Evolutionary conservation across 35 echinoderm and acorn worm species (phyloP), one percentile per base, ranked within the genome.

Genomic region (Heliocidaris erythrogramma): DNA sequence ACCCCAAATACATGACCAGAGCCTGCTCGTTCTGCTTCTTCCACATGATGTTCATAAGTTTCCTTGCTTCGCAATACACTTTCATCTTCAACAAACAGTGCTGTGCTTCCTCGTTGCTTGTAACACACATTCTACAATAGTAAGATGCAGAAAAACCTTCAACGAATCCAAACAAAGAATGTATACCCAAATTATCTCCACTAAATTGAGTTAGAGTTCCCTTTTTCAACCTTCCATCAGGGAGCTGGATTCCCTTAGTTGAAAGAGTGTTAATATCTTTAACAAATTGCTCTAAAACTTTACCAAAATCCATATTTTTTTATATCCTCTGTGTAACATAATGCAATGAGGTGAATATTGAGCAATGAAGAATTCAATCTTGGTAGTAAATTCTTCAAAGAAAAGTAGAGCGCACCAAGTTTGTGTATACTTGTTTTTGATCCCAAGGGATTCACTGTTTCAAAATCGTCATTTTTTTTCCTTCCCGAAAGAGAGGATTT

Each of bases 121-220:
- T 69, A 16, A 21, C 13, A 69, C 94, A 97, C 32, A 69, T 65
- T 61, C 94, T 86, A 50, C 96, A 97, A 49, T 27, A 65, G 94
- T 97, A 94, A n/a, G 95, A 95, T 90, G 95, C 96, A 78, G 93
- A 30, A 94, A 97, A 97, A 30, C 95, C 29, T 92, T 96, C 96
- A 32, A 86, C 60, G 49, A 97, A 95, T 30, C 96, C 96, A 94
- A 95, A 95, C 0, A 97, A 53, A 4, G 48, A 88, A 93, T 97
- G 89, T 1, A 97, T 94, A 31, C 96, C 96, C 91, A 96, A 30
- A 35, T 96, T 96, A 92, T 96, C 96, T 49, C 87, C 96, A 96
- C 94, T 96, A 52, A 92, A 96, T 88, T 96, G 93, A 86, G 96
- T 96, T 9, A 94, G 4, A 2, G 94, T 96, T 18, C 94, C 96